A percentile compares a stretch with the other conserved stretches of the same genome.
Conservation (phyloP, 2,797 vertebrate species). For the Leucoraja ocellata region DNA sequence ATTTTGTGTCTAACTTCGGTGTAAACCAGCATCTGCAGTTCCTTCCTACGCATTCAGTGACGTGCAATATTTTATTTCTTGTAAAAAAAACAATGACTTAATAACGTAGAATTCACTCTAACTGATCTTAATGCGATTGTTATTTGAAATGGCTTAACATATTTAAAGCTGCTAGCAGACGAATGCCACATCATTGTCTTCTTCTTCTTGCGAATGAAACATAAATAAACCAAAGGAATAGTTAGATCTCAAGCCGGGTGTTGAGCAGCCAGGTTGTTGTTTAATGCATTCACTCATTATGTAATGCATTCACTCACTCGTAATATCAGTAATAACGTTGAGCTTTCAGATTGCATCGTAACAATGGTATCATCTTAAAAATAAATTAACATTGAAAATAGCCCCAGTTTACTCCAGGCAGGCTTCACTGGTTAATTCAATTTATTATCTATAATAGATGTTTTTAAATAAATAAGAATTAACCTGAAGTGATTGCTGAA, state of each 20-base stretch:
- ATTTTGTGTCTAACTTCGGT: no score
- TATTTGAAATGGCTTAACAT: not conserved
- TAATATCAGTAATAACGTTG: not conserved
- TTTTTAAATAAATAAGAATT: not conserved
- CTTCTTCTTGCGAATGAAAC: no score
- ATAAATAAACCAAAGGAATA: no score
- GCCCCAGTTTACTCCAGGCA: not conserved
- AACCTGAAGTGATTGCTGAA: not conserved
- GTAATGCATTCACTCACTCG: not conserved
- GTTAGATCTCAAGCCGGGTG: no score
- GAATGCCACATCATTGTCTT: not conserved
- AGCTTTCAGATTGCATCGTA: not conserved
- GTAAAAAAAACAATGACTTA: not conserved
- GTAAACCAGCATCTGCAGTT: no score
- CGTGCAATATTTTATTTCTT: not conserved
- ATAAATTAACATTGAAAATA: not conserved
- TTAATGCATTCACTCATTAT: no score
- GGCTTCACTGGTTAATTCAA: not conserved
- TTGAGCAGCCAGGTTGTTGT: no score
- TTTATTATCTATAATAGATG: not conserved
- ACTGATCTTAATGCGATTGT: not conserved
- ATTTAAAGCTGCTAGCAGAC: not conserved
- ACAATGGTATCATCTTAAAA: not conserved
- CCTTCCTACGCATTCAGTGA: no score
- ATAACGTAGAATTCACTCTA: not conserved